Evolutionary conservation across 1,140 invertebrate genomes (phyloP), one percentile per base, ranked within the genome.

Genomic region (Anoplophora glabripennis): DNA sequence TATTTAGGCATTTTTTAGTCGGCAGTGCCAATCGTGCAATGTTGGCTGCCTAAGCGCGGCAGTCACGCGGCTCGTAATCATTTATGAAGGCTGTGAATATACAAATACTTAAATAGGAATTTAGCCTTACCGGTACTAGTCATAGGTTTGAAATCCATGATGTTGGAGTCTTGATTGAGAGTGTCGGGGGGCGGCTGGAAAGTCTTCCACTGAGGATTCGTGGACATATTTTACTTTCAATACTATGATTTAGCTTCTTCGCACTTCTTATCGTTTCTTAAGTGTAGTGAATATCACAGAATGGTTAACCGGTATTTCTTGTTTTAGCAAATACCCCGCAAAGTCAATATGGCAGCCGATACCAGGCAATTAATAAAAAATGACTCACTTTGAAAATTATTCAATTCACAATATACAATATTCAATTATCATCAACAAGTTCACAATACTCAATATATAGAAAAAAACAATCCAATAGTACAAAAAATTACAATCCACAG

Each of bases 171-270:
- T 75, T 86, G 85, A 77, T 83, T 84, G 77, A 84, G 79, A 72
- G 82, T 79, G 59, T 74, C 72, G 84, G 89, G 87, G 84, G 89
- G 88, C 86, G 90, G 88, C 86, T 92, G 89, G 86, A 92, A 90
- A 76, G 84, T 84, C 82, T 90, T 92, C 90, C 90, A 93, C 89
- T 92, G 89, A 89, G 89, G 88, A 89, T 89, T 88, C 78, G 83
- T 88, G 75, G 87, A 89, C 88, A 90, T 89, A 78, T 72, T 47
- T 70, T 60, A 37, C 53, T 55, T 71, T 67, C 57, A 57, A 48
- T 67, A 44, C 54, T 48, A 63, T 63, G 48, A 56, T 47, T 53
- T 46, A 18, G 51, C 40, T 58, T 64, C 52, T 65, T 61, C 60
- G 63, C 59, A 62, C 61, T 67, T 68, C 61, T 65, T 67, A 66